A percentile compares a stretch with the other conserved stretches of the same genome.
phyloP scores from a whole-genome alignment of 2,113 vertebrate species.

The Nothoprocta pentlandii region DNA sequence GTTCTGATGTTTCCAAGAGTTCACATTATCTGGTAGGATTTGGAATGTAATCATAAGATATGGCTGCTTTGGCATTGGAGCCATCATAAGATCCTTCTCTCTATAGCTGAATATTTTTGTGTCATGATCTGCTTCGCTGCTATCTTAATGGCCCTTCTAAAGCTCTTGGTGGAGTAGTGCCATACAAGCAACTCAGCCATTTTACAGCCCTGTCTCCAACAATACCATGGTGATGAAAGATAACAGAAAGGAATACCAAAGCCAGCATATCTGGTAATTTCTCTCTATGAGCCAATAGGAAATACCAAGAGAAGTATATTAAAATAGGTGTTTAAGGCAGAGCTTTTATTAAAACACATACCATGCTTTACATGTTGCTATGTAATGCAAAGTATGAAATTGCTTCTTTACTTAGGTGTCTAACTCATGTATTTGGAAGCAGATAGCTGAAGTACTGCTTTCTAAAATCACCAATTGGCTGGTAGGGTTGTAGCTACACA shows the following conservation, averaged over 20 bases:
- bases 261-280: neutral
- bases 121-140: neutral
- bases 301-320: neutral
- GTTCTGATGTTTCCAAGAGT: neutral
- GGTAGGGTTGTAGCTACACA: neutral
- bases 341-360: neutral
- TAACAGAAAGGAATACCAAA: neutral
- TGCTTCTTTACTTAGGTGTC: neutral
- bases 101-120: neutral
- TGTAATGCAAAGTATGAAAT: neutral
- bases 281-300: neutral
- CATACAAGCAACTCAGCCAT: neutral
- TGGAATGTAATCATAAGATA: neutral
- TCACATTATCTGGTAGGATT: neutral
- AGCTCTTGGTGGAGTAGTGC: neutral
- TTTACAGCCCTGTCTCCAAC: neutral
- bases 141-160: neutral
- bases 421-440: neutral
- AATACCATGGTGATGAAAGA: neutral
- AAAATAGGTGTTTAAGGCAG: neutral
- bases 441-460: neutral
- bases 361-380: neutral
- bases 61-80: neutral
- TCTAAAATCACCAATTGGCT: neutral
- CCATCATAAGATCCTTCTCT: neutral